A percentile compares a stretch with the other conserved stretches of the same genome.
Conservation (phyloP, 2,888 invertebrate genomes). For the Micropterix aruncella region DNA sequence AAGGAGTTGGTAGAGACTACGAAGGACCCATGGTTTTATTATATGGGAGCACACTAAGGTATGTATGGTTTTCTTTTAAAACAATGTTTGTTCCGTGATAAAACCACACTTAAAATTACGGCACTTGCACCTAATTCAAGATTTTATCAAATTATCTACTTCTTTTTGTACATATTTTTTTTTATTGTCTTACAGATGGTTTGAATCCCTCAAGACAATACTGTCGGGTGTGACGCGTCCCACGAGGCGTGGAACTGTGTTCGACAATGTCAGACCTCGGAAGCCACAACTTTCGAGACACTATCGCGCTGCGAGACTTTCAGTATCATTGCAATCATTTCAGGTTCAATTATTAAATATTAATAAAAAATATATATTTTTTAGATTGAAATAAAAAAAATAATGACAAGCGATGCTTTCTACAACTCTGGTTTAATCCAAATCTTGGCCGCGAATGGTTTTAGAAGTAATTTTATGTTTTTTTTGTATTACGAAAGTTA, state of each 20-base stretch:
- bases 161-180: background rate
- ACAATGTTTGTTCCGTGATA: too few relatives aligned
- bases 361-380: too few relatives aligned
- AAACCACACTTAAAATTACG: too few relatives aligned
- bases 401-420: too few relatives aligned
- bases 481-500: too few relatives aligned
- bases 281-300: slow-evolving; percentile 90
- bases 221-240: slow-evolving; percentile 89
- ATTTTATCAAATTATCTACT: background rate
- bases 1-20: slow-evolving; percentile 34
- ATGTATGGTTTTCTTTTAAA: slow-evolving; percentile 9
- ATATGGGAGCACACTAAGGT: slow-evolving; percentile 84
- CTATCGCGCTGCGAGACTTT: slow-evolving; percentile 73
- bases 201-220: slow-evolving; percentile 88
- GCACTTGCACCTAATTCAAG: too few relatives aligned
- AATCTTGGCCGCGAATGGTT: too few relatives aligned
- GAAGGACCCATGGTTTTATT: slow-evolving; percentile 59
- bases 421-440: too few relatives aligned
- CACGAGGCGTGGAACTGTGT: slow-evolving; percentile 80
- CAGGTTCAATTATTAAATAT: slow-evolving; percentile 38
- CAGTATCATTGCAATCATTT: slow-evolving; percentile 74
- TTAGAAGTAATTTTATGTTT: too few relatives aligned
- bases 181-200: slow-evolving; percentile 50
- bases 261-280: slow-evolving; percentile 68
- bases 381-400: too few relatives aligned